Evolutionary conservation across 2,888 invertebrate genomes (phyloP).

Genomic region (Esperia sulphurella): DNA sequence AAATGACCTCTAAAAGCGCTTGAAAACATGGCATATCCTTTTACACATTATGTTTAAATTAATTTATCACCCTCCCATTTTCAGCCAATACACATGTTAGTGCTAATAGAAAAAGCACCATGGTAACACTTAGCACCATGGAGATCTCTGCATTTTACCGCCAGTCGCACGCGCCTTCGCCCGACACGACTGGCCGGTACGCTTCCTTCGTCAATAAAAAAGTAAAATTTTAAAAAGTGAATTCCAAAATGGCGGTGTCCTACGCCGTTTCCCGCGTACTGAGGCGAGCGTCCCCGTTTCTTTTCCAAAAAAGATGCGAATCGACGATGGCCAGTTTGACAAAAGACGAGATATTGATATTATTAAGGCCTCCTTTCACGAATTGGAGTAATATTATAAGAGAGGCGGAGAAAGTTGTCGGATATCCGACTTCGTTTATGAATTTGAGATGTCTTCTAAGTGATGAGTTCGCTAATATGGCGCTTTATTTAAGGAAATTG

Average conservation of each 20-base stretch:
- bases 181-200: background rate
- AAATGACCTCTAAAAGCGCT: too few relatives aligned
- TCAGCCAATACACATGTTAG: background rate
- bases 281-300: constrained; percentile 51
- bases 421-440: constrained; percentile 80
- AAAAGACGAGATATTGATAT: constrained; percentile 66
- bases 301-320: constrained; percentile 64
- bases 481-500: constrained; percentile 71
- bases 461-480: constrained; percentile 81
- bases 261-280: constrained; percentile 60
- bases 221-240: background rate
- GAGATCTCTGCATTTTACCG: constrained; percentile 8
- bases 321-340: constrained; percentile 69
- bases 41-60: background rate
- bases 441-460: constrained; percentile 79
- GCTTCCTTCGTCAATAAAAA: background rate
- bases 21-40: background rate
- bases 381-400: constrained; percentile 71
- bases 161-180: constrained; percentile 2
- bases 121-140: constrained; percentile 4
- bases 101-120: background rate
- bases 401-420: constrained; percentile 75
- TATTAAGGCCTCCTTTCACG: constrained; percentile 64
- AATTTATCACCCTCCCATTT: background rate
- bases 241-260: constrained; percentile 47